These are phyloP conservation scores for Hemibagrus guttatus DNA, from an alignment of 2,797 vertebrate species.

Conservation along the genomic window DNA sequence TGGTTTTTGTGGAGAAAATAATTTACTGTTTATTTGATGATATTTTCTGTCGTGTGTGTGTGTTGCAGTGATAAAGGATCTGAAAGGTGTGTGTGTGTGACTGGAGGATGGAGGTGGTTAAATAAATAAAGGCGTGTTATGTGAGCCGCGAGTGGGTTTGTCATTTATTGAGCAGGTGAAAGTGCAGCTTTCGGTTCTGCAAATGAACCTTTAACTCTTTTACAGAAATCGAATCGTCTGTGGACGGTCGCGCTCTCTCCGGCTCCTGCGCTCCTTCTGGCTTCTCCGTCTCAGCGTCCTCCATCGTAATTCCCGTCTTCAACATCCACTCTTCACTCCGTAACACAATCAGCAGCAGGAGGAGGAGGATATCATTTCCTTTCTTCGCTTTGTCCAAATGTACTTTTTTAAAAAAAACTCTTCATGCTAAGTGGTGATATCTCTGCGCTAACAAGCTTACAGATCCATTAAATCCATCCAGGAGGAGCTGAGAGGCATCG, in stretches of 20 bases:
- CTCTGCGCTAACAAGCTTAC: slow-evolving; percentile 75
- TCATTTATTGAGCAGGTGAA: slow-evolving; percentile 17
- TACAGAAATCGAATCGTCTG: slow-evolving; percentile 25
- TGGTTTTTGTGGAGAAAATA: neutral
- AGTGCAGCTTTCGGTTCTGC: slow-evolving; percentile 17
- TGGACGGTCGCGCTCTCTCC: slow-evolving; percentile 13
- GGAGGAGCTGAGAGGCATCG: slow-evolving; percentile 60
- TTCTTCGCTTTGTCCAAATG: slow-evolving; percentile 68
- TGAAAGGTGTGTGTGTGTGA: neutral
- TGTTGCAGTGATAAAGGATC: neutral
- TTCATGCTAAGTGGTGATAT: slow-evolving; percentile 64
- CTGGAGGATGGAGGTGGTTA: neutral
- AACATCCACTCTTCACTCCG: slow-evolving; percentile 35
- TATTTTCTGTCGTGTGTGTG: neutral
- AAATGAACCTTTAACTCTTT: slow-evolving; percentile 31
- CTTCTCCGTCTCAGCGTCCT: slow-evolving; percentile 37
- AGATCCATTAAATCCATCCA: slow-evolving; percentile 73
- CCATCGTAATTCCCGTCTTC: slow-evolving; percentile 54
- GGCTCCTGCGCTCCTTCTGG: neutral
- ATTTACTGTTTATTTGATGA: neutral
- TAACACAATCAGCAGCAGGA: slow-evolving; percentile 66
- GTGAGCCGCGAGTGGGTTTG: neutral
- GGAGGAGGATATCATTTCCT: slow-evolving; percentile 69
- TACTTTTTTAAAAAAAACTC: slow-evolving; percentile 59
- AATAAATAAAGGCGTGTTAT: slow-evolving; percentile 33